Base-by-base conservation (phyloP, 2,113 vertebrate genomes). In the Ictalurus punctatus region DNA sequence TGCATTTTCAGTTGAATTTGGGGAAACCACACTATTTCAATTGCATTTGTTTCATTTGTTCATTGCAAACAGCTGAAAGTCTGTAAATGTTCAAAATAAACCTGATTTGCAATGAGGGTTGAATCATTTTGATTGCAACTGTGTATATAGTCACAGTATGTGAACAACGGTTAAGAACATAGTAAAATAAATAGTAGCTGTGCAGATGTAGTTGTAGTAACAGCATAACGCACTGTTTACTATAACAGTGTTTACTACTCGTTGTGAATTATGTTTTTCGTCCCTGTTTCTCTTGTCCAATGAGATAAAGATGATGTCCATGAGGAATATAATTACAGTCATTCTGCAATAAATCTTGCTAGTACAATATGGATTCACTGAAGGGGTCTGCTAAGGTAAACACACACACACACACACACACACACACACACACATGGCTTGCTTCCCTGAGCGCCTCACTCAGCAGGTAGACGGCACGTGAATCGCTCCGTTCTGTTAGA, bases 401-500 rank as follows among this genome's bases (percentile, higher is more conserved):
- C 5, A 80, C 78, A 56, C 44, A 79, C 76, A 84, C 82, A 84
- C 61, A 65, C 63, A 54, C 4, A 80, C 78, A 84, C 25, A 65
- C 37, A 67, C 23, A 27, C 14, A 40, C 44, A 63, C 40, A 83
- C 30, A 69, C 30, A n/a, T 17, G 63, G 48, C 21, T 30, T 86
- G 54, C 27, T 83, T 61, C 30, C 71, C 59, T 34, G 58, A 40
- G 54, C 1, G 81, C 73, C 23, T 86, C 80, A 83, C 86, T 78
- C 86, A 88, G 88, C 86, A 90, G 87, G 88, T 91, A 79, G 19
- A 86, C 56, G 74, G 73, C 23, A 71, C 54, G 17, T 44, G 54
- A 63, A 58, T 76, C n/a, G 63, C 87, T 84, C 65, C 83, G 86
- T 67, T 69, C 56, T 89, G 83, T 88, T 92, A 87, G 91, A 91